These are phyloP conservation scores for Porites evermanni DNA, from an alignment of 92 coral and sea anemone genomes.

Conservation along the genomic window DNA sequence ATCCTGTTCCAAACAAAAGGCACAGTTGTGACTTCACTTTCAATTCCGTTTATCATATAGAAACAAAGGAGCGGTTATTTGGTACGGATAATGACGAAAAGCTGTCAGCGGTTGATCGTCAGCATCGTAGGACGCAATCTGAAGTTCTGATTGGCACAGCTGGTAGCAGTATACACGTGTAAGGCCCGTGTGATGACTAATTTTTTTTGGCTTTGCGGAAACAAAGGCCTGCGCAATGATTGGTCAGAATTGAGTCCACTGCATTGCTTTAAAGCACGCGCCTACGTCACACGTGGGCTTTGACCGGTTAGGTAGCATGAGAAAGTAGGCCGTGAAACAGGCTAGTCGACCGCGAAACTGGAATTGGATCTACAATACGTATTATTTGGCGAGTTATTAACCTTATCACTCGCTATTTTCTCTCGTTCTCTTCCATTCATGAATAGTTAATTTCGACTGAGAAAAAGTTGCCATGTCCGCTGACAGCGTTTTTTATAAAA, in stretches of 20 bases:
- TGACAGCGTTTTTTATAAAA: too few relatives aligned
- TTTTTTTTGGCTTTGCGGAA: background rate
- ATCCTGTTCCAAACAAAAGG: slow-evolving; percentile 25
- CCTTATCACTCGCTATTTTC: too few relatives aligned
- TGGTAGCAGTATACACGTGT: slow-evolving; percentile 26
- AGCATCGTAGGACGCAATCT: slow-evolving; percentile 33
- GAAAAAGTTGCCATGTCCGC: too few relatives aligned
- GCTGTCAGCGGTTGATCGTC: slow-evolving; percentile 17
- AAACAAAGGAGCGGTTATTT: slow-evolving; percentile 4
- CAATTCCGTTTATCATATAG: background rate
- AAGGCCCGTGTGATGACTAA: background rate
- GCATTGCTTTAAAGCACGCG: too few relatives aligned
- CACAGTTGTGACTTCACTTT: slow-evolving; percentile 31
- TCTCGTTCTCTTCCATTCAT: too few relatives aligned
- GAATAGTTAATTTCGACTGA: too few relatives aligned
- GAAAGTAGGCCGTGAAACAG: too few relatives aligned
- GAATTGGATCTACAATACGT: too few relatives aligned
- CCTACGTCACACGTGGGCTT: too few relatives aligned
- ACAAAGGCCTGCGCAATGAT: background rate
- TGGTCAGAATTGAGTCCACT: background rate
- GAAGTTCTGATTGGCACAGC: slow-evolving; percentile 27
- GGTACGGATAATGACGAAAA: background rate
- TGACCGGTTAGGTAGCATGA: too few relatives aligned
- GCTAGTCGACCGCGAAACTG: too few relatives aligned
- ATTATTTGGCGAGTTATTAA: too few relatives aligned